Conservation (phyloP, 2,888 invertebrate species). For the Drepanosiphum platanoidis region DNA sequence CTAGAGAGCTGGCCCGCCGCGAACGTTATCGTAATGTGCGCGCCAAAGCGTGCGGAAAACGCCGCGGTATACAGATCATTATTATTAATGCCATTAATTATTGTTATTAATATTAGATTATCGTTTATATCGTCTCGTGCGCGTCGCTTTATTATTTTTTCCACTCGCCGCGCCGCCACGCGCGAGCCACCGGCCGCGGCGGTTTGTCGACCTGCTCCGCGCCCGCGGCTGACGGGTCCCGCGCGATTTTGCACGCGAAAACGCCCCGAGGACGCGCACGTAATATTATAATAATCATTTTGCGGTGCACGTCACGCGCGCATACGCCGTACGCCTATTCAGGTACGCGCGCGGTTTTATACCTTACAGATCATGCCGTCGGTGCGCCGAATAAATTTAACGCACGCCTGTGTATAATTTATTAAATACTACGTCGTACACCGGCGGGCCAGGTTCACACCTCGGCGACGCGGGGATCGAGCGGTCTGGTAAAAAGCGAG, state of each 20-base stretch:
- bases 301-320: neutral
- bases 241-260: conserved; percentile 23
- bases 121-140: no score
- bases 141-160: conserved; percentile 6
- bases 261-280: conserved; percentile 8
- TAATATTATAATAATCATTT: neutral
- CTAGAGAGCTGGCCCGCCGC: no score
- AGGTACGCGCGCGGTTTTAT: no score
- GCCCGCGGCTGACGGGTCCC: neutral
- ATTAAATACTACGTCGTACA: no score
- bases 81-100: conserved; percentile 22
- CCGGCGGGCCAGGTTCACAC: no score
- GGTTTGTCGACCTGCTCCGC: conserved; percentile 37
- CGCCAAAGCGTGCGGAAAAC: no score
- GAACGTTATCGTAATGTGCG: no score
- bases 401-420: no score
- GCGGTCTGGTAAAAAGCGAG: no score
- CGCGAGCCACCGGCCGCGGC: conserved; percentile 1
- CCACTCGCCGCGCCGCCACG: conserved; percentile 18
- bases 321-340: neutral
- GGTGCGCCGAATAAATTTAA: no score
- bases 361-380: no score
- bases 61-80: neutral
- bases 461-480: no score
- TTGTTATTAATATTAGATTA: conserved; percentile 5